These are phyloP conservation scores for Nymphalis polychloros DNA, from an alignment of 2,888 invertebrate species.

Conservation along the genomic window DNA sequence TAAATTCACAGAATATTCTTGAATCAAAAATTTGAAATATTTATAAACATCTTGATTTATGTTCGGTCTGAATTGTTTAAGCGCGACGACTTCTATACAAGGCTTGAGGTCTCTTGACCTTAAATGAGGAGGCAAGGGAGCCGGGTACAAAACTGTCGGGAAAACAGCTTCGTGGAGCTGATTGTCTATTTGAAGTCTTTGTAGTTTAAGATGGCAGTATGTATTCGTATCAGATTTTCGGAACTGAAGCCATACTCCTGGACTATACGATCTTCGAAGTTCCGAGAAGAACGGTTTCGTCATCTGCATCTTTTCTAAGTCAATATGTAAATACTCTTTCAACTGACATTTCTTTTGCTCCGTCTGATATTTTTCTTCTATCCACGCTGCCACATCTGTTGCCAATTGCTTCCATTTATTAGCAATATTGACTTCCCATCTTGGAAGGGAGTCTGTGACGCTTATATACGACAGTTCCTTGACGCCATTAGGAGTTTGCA, in stretches of 20 bases:
- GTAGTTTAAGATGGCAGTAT: conserved; percentile 85
- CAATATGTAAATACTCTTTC: conserved; percentile 90
- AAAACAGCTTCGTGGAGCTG: conserved; percentile 86
- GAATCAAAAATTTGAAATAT: conserved; percentile 83
- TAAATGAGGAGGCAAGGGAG: conserved; percentile 77
- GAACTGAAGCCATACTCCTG: conserved; percentile 88
- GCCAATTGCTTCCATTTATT: conserved; percentile 90
- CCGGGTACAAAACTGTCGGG: conserved; percentile 85
- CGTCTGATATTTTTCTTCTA: conserved; percentile 89
- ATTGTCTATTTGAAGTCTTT: conserved; percentile 88
- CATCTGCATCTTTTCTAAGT: conserved; percentile 93
- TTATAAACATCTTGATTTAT: conserved; percentile 82
- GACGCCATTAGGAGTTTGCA: conserved; percentile 60
- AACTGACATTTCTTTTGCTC: conserved; percentile 87
- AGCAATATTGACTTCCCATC: conserved; percentile 91
- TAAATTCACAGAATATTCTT: conserved; percentile 85
- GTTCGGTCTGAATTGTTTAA: conserved; percentile 76
- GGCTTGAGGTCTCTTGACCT: conserved; percentile 70
- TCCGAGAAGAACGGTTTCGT: conserved; percentile 92
- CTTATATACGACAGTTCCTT: conserved; percentile 87
- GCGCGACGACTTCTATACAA: conserved; percentile 81
- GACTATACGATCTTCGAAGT: conserved; percentile 86
- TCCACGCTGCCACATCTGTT: conserved; percentile 89
- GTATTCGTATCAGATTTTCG: conserved; percentile 86
- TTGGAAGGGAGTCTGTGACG: conserved; percentile 85